Base-by-base conservation (phyloP, 2,888 invertebrate genomes). In the Ophion ellenae region DNA sequence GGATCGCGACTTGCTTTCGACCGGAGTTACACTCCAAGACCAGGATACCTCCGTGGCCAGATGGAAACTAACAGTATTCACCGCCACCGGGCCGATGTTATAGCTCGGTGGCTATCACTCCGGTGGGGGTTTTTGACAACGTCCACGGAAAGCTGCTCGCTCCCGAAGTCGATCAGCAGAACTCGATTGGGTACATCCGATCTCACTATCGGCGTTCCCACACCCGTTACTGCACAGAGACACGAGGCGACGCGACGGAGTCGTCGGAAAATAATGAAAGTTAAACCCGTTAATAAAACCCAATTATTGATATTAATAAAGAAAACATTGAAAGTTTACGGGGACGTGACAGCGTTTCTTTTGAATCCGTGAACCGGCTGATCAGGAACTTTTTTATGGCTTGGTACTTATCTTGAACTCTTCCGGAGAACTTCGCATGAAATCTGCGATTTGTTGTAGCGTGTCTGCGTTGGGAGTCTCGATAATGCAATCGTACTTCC, bases 301-400 rank as follows among this genome's bases (percentile, higher is more conserved):
- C 85, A 10, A 81, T 9, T 2, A 86, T 73, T 0, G 45, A 83
- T 74, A 6, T 82, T 86, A 2, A 89, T 69, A 20, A 85, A 78
- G 1, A 81, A 20, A 14, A 81, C 86, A 1, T 74, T 70, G 0
- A 88, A 59, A 17, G 87, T 40, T 69, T 73, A 81, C 10, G 24
- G 24, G 24, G 24, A 24, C 66, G 47, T 6, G 85, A n/a, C 24
- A 76, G 78, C 24, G 24, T 67, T 20, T 78, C 75, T 17, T 83
- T 61, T 1, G 86, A 69, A n/a, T 75, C 69, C 5, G 80, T 75
- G 4, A 73, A 66, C 14, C 69, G 47, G 20, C 9, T 53, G 14
- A 47, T 84, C 32, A 64, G 20, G 64, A 24, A 17, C 1, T 47
- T 59, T 70, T 24, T 24, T 2, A 40, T 45, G 2, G 64, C 61